These are phyloP conservation scores for Apteryx owenii DNA, from an alignment of 2,113 vertebrate genomes.

Conservation along the genomic window DNA sequence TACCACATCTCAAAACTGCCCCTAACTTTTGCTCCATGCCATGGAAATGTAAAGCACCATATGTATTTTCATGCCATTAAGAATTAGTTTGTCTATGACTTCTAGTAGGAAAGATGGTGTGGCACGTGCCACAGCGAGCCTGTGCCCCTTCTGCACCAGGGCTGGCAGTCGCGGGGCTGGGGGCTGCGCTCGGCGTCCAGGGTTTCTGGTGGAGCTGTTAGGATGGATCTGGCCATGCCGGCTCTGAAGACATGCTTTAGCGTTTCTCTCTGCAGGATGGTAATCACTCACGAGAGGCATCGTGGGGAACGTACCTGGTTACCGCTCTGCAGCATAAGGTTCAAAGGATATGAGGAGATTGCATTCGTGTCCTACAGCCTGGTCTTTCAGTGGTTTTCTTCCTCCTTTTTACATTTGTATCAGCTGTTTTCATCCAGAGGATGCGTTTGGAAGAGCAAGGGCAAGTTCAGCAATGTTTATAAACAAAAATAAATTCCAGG, in stretches of 20 bases:
- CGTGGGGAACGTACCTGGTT: not conserved
- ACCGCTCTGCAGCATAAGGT: not conserved
- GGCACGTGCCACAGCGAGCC: not conserved
- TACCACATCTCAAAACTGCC: not conserved
- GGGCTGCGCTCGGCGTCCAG: not conserved
- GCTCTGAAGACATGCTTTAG: no score
- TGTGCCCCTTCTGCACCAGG: accelerated
- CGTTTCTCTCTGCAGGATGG: not conserved
- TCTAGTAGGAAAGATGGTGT: no score
- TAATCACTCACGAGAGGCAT: not conserved
- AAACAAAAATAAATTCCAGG: not conserved
- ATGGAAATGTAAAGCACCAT: not conserved
- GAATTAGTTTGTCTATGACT: no score
- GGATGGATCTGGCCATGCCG: accelerated
- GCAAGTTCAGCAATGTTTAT: not conserved
- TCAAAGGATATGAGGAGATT: not conserved
- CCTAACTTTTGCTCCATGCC: not conserved
- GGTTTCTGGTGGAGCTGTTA: accelerated
- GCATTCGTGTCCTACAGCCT: not conserved
- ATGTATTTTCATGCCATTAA: not conserved
- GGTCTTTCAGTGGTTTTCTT: not conserved
- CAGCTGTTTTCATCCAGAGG: not conserved
- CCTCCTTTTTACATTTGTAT: not conserved
- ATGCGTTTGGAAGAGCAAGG: not conserved
- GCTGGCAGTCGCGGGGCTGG: not conserved